Percentiles rank a stretch among this genome's conserved stretches.
Evolutionary conservation across 2,888 invertebrate genomes (phyloP).

Genomic region (Linnaemya vulpina): DNA sequence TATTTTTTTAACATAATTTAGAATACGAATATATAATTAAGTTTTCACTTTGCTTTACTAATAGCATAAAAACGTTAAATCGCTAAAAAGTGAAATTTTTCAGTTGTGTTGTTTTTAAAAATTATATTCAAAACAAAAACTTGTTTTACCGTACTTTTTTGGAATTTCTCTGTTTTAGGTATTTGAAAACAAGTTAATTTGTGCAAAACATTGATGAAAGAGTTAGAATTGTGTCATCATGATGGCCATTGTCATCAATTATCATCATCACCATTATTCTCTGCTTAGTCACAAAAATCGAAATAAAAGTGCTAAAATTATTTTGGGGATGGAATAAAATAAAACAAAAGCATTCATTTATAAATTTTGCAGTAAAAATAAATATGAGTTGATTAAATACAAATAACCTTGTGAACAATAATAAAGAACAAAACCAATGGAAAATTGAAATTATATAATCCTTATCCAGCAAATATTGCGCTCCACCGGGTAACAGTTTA

Average conservation of each 20-base stretch:
- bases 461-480: too few species aligned
- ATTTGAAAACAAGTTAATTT: conserved; percentile 47
- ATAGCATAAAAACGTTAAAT: conserved; percentile 13
- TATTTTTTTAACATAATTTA: not conserved
- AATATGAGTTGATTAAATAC: not conserved
- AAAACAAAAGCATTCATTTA: conserved; percentile 10
- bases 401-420: too few species aligned
- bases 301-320: conserved; percentile 44
- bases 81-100: conserved; percentile 61
- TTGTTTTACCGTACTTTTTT: conserved; percentile 18
- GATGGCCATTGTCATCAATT: not conserved
- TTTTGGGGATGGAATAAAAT: conserved; percentile 29
- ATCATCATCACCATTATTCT: not conserved
- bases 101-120: conserved; percentile 28
- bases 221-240: conserved; percentile 67
- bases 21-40: not conserved
- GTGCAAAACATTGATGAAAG: conserved; percentile 45
- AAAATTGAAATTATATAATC: too few species aligned
- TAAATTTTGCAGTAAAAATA: conserved; percentile 5
- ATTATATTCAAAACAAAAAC: conserved; percentile 29
- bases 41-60: conserved; percentile 3
- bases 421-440: too few species aligned
- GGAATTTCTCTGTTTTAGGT: conserved; percentile 10
- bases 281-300: conserved; percentile 13
- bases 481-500: too few species aligned